Evolutionary conservation across 2,797 vertebrate species (phyloP).

Genomic region (Linurgus olivaceus): DNA sequence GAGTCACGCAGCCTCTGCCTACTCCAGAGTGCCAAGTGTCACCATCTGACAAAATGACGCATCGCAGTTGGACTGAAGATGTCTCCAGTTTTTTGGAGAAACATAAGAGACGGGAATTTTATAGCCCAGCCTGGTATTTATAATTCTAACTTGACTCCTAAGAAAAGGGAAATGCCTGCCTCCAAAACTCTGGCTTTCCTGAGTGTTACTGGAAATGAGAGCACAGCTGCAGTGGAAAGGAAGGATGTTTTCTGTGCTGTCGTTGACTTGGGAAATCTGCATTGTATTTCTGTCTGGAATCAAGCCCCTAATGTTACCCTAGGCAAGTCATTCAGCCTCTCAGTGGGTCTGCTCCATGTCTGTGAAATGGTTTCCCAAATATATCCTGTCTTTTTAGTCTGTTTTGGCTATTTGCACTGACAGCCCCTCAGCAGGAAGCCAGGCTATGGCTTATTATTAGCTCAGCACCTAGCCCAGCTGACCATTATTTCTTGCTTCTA

Average conservation of each 20-base stretch:
- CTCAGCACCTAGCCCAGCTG: not conserved
- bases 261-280: not conserved
- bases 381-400: not conserved
- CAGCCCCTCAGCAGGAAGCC: not conserved
- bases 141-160: not conserved
- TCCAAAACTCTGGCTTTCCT: not conserved
- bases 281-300: not conserved
- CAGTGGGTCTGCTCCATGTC: not conserved
- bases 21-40: not conserved
- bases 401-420: not conserved
- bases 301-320: not conserved
- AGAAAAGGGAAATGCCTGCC: not conserved
- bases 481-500: not conserved
- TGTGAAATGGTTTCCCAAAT: not conserved
- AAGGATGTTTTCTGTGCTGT: not conserved
- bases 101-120: not conserved
- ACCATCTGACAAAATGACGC: slow-evolving; percentile 31
- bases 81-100: not conserved
- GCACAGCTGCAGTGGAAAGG: not conserved
- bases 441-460: not conserved
- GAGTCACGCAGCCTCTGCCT: not conserved
- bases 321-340: not conserved
- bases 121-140: not conserved
- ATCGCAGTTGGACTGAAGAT: not conserved
- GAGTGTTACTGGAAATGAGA: not conserved